These are phyloP conservation scores for Oryzias sinensis DNA, from an alignment of 2,797 vertebrate species.

Conservation along the genomic window DNA sequence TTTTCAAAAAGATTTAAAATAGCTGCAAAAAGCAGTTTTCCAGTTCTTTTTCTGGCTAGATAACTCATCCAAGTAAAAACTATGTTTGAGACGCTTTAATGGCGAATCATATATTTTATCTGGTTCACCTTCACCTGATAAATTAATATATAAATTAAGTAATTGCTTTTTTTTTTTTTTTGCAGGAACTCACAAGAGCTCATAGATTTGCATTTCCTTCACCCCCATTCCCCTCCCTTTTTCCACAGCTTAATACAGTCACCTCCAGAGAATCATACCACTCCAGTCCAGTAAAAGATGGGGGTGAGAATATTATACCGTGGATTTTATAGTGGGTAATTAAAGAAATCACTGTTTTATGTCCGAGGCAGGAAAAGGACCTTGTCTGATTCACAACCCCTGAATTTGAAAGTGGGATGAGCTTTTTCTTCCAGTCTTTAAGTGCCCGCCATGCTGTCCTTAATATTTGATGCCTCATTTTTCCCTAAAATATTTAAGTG, in stretches of 20 bases:
- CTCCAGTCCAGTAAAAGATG: slow-evolving; percentile 56
- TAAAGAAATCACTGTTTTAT: slow-evolving; percentile 71
- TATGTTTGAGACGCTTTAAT: slow-evolving; percentile 58
- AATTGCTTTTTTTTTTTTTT: slow-evolving; percentile 62
- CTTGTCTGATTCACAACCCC: slow-evolving; percentile 64
- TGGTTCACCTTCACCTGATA: slow-evolving; percentile 61
- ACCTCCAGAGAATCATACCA: slow-evolving; percentile 64
- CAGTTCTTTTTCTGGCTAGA: too few species aligned
- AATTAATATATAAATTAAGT: slow-evolving; percentile 59
- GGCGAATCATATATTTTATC: slow-evolving; percentile 51
- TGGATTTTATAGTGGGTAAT: slow-evolving; percentile 69
- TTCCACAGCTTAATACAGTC: slow-evolving; percentile 51
- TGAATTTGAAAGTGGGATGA: slow-evolving; percentile 51
- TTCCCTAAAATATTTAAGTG: slow-evolving; percentile 37
- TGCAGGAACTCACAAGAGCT: slow-evolving; percentile 54
- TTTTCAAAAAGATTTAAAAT: too few species aligned
- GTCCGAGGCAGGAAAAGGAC: slow-evolving; percentile 56
- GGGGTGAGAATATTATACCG: slow-evolving; percentile 65
- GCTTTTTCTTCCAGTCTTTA: slow-evolving; percentile 52
- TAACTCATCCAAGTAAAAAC: slow-evolving; percentile 36
- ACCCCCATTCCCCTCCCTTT: slow-evolving; percentile 51
- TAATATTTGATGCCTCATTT: slow-evolving; percentile 43
- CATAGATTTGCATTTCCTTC: slow-evolving; percentile 64
- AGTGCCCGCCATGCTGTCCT: slow-evolving; percentile 57
- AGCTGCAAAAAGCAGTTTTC: not conserved